These are phyloP conservation scores for Morbakka virulenta DNA, from an alignment of 30 jellyfish, hydroid and myxozoan genomes.

Conservation along the genomic window DNA sequence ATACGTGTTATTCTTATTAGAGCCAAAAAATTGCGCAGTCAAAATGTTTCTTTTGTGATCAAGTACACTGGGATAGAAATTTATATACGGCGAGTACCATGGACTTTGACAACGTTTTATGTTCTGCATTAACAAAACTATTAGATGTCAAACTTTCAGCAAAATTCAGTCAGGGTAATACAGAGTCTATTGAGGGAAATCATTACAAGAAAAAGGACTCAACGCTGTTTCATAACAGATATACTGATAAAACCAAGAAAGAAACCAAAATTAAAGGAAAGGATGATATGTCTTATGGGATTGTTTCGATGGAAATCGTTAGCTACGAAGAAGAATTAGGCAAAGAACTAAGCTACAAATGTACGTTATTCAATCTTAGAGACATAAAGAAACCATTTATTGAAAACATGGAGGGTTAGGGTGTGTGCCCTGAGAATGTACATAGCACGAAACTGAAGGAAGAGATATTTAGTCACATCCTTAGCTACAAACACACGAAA, in stretches of 20 bases:
- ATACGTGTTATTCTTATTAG: too few species aligned
- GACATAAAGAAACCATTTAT: neutral
- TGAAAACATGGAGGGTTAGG: neutral
- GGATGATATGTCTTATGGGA: too few species aligned
- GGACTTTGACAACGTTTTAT: too few species aligned
- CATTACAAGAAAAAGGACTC: slow-evolving; percentile 9
- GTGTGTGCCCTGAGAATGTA: slow-evolving; percentile 12
- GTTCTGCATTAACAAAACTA: too few species aligned
- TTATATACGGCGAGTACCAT: too few species aligned
- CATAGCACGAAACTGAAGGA: slow-evolving; percentile 36
- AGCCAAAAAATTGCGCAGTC: too few species aligned
- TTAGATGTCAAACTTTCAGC: too few species aligned
- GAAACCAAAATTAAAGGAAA: neutral
- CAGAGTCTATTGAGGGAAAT: slow-evolving; percentile 13
- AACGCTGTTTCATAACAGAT: slow-evolving; percentile 23
- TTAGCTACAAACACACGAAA: slow-evolving; percentile 8
- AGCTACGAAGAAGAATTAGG: neutral
- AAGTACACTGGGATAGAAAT: too few species aligned
- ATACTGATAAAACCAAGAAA: neutral
- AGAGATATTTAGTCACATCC: slow-evolving; percentile 6
- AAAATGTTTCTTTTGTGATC: too few species aligned
- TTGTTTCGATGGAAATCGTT: too few species aligned
- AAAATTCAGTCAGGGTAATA: slow-evolving; percentile 30
- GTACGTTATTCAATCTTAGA: slow-evolving; percentile 14
- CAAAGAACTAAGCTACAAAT: neutral